A percentile compares a stretch with the other conserved stretches of the same genome.
phyloP scores from a whole-genome alignment of 2,888 invertebrate genomes.

The Hemithea aestivaria region DNA sequence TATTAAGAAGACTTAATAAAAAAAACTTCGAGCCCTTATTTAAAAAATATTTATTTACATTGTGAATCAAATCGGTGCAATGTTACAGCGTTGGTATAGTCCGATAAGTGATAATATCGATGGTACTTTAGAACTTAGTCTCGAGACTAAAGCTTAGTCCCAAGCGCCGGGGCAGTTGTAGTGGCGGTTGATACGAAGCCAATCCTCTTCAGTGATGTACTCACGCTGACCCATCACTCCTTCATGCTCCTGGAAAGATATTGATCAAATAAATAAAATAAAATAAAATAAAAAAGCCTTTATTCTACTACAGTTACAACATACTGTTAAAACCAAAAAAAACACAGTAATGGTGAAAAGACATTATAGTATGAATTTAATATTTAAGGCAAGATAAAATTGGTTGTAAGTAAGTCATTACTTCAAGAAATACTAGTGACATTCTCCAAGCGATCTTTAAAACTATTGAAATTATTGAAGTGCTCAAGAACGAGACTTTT shows the following conservation, averaged over 20 bases:
- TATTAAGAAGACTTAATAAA: background rate
- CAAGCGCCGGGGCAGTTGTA: constrained; percentile 71
- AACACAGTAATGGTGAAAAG: too few species aligned
- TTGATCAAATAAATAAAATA: background rate
- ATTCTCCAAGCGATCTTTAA: too few species aligned
- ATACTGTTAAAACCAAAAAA: too few species aligned
- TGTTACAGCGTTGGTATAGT: too few species aligned
- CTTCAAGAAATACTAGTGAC: too few species aligned
- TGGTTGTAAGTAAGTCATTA: too few species aligned
- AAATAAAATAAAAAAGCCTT: too few species aligned
- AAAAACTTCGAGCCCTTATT: background rate
- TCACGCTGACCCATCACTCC: constrained; percentile 69
- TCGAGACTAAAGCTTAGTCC: constrained; percentile 32
- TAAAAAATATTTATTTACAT: background rate
- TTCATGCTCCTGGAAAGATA: constrained; percentile 52
- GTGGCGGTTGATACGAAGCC: constrained; percentile 69
- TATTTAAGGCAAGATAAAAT: too few species aligned
- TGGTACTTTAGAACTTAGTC: background rate
- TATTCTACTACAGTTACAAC: too few species aligned
- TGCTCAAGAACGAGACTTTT: too few species aligned
- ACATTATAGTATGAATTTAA: background rate
- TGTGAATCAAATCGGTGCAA: background rate
- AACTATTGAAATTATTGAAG: too few species aligned
- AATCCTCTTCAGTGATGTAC: constrained; percentile 69
- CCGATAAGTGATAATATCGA: too few species aligned